Conservation (phyloP, 1,140 invertebrate genomes). For the Drosophila varians region DNA sequence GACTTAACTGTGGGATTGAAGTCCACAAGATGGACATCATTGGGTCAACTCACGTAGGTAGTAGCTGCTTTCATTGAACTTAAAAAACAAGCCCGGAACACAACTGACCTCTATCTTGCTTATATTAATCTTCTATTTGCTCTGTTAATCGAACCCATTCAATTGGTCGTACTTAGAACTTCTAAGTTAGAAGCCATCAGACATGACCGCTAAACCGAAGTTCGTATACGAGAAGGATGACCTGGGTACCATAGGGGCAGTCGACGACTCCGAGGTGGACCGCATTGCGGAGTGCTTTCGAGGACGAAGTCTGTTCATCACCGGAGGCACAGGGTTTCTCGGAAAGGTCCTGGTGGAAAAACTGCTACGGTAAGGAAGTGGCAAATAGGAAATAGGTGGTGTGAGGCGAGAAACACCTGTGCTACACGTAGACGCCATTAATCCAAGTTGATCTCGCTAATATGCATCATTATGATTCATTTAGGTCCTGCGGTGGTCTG, state of each 20-base stretch:
- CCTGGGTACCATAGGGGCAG: slow-evolving; percentile 57
- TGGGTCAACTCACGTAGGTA: slow-evolving; percentile 24
- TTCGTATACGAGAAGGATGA: slow-evolving; percentile 73
- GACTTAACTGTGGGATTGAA: slow-evolving; percentile 20
- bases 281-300: slow-evolving; percentile 85
- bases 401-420: slow-evolving; percentile 11
- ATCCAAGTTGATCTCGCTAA: slow-evolving; percentile 50
- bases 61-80: too few species aligned
- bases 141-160: too few species aligned
- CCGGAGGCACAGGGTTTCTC: slow-evolving; percentile 92
- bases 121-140: too few species aligned
- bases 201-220: slow-evolving; percentile 73
- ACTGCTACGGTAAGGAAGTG: slow-evolving; percentile 86
- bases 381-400: slow-evolving; percentile 6
- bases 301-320: slow-evolving; percentile 85
- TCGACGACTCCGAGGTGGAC: slow-evolving; percentile 83
- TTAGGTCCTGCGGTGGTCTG: slow-evolving; percentile 86
- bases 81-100: too few species aligned
- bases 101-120: too few species aligned
- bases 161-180: not conserved
- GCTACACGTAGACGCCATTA: slow-evolving; percentile 38
- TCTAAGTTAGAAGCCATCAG: slow-evolving; percentile 25
- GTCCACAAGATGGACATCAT: not conserved
- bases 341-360: slow-evolving; percentile 96
- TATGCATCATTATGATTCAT: slow-evolving; percentile 67